Evolutionary conservation across 2,797 vertebrate species (phyloP), one percentile per base, ranked within the genome.

Genomic region (Smutsia temminckii): DNA sequence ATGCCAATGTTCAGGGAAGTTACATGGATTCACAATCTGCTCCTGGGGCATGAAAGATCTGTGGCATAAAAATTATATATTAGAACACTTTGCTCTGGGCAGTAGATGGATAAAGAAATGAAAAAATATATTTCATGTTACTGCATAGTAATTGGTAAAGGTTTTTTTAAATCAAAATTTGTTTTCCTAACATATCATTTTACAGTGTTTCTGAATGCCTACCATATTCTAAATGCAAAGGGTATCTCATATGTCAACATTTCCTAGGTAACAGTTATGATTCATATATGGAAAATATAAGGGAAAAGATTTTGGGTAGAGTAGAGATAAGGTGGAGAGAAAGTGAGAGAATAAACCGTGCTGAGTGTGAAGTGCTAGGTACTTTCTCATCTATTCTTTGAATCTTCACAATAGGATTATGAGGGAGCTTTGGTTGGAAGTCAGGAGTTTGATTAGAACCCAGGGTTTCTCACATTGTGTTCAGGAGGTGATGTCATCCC

Each of bases 201-300:
- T 51, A 53, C 77, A 79, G 53, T 72, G 14, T 81, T 94, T 87
- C 61, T 77, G n/a, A 93, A 74, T 53, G 17, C 16, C 7, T 59
- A 75, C 61, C n/a, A 34, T 80, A 72, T 85, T 95, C 57, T 87
- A 86, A 92, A 92, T 61, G 40, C 20, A 79, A 89, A 59, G 2
- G 37, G 1, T 29, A 71, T 34, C 32, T 32, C 63, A 55, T 34
- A 32, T 55, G 18, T 75, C 63, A 89, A 80, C 64, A 53, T 51
- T 55, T 77, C 18, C 66, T 84, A 71, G 32, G 13, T 83, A 59
- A 53, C 14, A 91, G 71, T 89, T 61, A 55, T n/a, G 66, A 46
- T 59, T 91, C 34, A 61, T 69, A 74, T 72, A 34, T 85, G 42
- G 29, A 90, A 94, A 91, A 78, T 75, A 5, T 34, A 88, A 72